Conservation (phyloP, 2,888 invertebrate genomes). For the Sminthurinus aureus region DNA sequence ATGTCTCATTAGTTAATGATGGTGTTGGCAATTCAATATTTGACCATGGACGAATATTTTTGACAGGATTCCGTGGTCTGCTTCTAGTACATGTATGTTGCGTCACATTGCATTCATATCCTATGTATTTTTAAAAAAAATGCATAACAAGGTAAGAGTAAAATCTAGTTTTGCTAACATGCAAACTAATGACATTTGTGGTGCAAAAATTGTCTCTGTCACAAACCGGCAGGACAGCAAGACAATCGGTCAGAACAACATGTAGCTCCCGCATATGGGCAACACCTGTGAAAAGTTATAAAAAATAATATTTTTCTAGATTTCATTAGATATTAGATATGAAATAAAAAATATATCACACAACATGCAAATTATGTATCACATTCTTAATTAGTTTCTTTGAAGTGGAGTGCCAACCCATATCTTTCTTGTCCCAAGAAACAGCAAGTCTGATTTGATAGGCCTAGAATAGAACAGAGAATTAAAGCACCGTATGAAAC, state of each 20-base stretch:
- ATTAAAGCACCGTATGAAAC: neutral
- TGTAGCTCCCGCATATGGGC: conserved; percentile 17
- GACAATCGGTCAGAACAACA: conserved; percentile 24
- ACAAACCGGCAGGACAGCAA: conserved; percentile 27
- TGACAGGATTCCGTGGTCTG: neutral
- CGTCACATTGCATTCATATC: neutral
- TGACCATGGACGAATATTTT: neutral
- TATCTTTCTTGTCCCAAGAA: neutral
- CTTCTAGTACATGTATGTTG: neutral
- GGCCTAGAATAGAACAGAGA: neutral
- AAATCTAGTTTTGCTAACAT: no score
- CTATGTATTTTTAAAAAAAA: neutral
- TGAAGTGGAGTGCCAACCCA: neutral
- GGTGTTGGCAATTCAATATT: neutral
- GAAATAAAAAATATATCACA: neutral
- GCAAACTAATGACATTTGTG: no score
- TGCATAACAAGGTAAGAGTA: no score
- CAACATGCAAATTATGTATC: neutral
- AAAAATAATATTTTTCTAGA: neutral
- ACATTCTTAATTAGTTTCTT: neutral
- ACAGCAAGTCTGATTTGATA: conserved; percentile 12
- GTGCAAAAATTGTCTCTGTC: neutral
- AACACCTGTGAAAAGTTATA: conserved; percentile 5
- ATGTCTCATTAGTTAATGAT: neutral
- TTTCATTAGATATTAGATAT: neutral